These are phyloP conservation scores for Chrysaora quinquecirrha DNA, from an alignment of 30 jellyfish, hydroid and myxozoan genomes.

Conservation along the genomic window DNA sequence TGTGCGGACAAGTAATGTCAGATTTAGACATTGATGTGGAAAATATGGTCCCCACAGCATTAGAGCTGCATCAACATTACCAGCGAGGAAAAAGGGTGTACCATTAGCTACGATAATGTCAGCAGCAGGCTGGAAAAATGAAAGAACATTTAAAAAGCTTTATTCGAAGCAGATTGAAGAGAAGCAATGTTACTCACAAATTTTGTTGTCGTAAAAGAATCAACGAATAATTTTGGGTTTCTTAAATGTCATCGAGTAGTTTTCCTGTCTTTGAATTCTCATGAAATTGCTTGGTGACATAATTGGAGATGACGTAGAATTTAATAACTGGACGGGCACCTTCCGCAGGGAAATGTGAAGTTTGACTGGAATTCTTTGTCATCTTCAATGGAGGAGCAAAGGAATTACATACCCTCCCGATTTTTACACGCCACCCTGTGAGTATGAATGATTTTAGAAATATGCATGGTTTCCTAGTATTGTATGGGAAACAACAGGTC, in stretches of 20 bases:
- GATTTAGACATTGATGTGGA: slow-evolving; percentile 20
- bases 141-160: slow-evolving; percentile 12
- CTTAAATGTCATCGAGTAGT: slow-evolving; percentile 1
- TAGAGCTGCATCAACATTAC: slow-evolving; percentile 53
- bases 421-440: background rate
- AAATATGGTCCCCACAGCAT: slow-evolving; percentile 18
- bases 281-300: slow-evolving; percentile 30
- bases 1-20: slow-evolving; percentile 33
- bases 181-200: background rate
- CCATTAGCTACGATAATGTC: slow-evolving; percentile 21
- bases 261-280: slow-evolving; percentile 31
- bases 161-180: slow-evolving; percentile 12
- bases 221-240: background rate
- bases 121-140: slow-evolving; percentile 33
- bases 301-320: slow-evolving; percentile 48
- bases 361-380: slow-evolving; percentile 42
- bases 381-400: slow-evolving; percentile 54
- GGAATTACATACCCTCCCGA: slow-evolving; percentile 54
- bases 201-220: background rate
- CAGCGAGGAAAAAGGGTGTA: slow-evolving; percentile 22
- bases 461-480: slow-evolving; percentile 8
- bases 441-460: background rate
- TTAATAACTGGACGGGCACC: slow-evolving; percentile 24
- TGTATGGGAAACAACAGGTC: slow-evolving; percentile 27
- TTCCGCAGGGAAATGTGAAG: slow-evolving; percentile 41